Evolutionary conservation across 2,797 vertebrate species (phyloP).

Genomic region (Cryptoprocta ferox): DNA sequence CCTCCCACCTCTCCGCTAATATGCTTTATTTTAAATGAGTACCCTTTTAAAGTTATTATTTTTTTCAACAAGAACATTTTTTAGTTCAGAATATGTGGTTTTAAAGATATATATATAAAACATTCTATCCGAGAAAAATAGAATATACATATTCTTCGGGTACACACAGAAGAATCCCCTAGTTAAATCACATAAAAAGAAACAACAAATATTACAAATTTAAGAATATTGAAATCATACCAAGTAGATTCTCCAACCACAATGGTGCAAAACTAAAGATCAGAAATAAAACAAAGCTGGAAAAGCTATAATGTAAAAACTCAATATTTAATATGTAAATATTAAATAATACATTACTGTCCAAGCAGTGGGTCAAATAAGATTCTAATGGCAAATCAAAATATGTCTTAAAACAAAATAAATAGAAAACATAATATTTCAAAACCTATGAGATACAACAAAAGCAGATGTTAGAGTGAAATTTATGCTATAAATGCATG

Average conservation of each 20-base stretch:
- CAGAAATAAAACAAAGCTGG: not conserved
- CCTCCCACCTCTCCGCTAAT: not conserved
- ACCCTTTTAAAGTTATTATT: not conserved
- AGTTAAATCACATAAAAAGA: not conserved
- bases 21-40: not conserved
- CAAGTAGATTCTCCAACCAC: not conserved
- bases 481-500: not conserved
- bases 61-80: not conserved
- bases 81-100: not conserved
- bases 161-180: not conserved
- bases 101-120: not conserved
- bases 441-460: not conserved
- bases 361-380: not conserved
- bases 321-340: not conserved
- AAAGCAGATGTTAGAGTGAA: not conserved
- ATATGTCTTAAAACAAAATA: not conserved
- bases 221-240: not conserved
- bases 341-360: not conserved
- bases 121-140: not conserved
- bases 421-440: not conserved
- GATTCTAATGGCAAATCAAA: not conserved
- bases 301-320: not conserved
- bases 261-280: not conserved
- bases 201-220: not conserved
- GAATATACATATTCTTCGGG: not conserved